Conservation (phyloP, 2,113 vertebrate species). For the Oophaga pumilio region DNA sequence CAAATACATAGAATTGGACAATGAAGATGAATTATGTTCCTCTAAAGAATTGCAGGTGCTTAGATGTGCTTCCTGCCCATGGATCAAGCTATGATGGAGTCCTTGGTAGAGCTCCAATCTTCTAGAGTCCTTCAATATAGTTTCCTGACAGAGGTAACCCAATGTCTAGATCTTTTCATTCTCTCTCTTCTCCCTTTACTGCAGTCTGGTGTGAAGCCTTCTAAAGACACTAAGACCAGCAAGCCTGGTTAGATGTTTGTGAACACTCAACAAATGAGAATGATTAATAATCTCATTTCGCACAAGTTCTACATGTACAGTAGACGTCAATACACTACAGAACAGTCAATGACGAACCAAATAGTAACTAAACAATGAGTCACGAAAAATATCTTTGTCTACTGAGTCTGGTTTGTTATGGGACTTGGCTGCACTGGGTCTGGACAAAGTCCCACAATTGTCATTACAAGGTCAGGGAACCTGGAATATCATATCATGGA, state of each 20-base stretch:
- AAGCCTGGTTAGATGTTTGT: background rate
- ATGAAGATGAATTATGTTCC: background rate
- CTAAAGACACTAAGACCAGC: background rate
- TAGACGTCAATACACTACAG: background rate
- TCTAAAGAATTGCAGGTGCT: background rate
- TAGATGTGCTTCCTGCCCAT: background rate
- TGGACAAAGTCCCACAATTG: slow-evolving; percentile 6
- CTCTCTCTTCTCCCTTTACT: background rate
- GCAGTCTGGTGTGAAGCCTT: background rate
- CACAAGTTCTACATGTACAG: background rate
- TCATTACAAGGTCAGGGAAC: background rate
- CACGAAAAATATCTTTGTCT: background rate
- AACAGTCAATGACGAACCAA: background rate
- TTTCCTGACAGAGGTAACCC: background rate
- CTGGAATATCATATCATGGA: background rate
- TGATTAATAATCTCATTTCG: background rate
- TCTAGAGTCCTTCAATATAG: background rate
- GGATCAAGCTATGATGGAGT: background rate
- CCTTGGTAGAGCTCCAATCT: background rate
- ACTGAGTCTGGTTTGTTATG: background rate
- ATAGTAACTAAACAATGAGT: slow-evolving; percentile 3
- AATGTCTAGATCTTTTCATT: background rate
- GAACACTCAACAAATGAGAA: background rate
- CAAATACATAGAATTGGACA: background rate
- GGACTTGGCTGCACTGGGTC: background rate